phyloP scores from a whole-genome alignment of 2,797 vertebrate species.

The Acanthopagrus latus region DNA sequence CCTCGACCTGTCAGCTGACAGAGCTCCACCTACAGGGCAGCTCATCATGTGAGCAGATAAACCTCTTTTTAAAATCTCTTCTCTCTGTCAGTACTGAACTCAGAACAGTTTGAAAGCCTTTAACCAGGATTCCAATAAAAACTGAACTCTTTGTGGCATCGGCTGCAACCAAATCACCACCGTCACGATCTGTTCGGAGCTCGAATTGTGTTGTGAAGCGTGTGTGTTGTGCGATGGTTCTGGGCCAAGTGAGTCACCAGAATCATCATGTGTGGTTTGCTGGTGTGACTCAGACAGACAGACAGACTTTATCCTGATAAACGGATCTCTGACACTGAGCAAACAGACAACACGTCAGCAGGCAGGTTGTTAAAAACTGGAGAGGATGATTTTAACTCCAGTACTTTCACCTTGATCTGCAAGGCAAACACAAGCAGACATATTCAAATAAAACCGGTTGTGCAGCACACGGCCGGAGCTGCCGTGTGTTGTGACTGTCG shows the following conservation, averaged over 20 bases:
- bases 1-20: too few species aligned
- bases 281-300: neutral
- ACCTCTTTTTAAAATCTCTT: neutral
- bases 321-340: neutral
- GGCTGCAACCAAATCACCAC: neutral
- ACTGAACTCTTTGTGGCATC: neutral
- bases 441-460: neutral
- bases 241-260: too few species aligned
- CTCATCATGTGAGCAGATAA: neutral
- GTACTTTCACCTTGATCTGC: neutral
- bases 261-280: too few species aligned
- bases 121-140: neutral
- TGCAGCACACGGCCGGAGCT: neutral
- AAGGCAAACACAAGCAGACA: neutral
- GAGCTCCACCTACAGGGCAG: too few species aligned
- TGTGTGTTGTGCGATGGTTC: too few species aligned
- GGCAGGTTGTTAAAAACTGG: neutral
- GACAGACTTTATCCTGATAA: neutral
- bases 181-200: neutral
- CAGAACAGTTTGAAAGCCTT: too few species aligned
- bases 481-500: neutral
- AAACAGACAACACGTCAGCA: neutral
- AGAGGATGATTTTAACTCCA: neutral
- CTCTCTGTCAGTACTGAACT: too few species aligned
- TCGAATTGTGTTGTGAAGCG: neutral